A percentile compares a stretch with the other conserved stretches of the same genome.
Evolutionary conservation across 2,113 vertebrate species (phyloP).

Genomic region (Prolemur simus): DNA sequence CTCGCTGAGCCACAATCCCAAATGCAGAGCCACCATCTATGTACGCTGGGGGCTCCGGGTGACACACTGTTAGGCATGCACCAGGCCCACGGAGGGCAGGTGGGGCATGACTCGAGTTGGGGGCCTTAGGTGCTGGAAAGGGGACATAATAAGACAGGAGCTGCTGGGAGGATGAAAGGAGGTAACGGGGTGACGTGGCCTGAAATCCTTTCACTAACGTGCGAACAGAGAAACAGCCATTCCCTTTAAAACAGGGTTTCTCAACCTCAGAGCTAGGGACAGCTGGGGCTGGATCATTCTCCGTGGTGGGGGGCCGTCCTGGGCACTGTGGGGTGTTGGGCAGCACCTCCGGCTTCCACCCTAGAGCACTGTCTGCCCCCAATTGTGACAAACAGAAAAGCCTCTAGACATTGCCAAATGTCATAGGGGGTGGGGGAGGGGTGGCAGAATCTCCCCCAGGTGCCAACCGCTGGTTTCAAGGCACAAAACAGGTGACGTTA

Average conservation of each 20-base stretch:
- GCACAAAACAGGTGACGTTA: not conserved
- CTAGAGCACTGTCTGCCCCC: not conserved
- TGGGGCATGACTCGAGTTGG: not conserved
- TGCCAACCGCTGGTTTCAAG: not conserved
- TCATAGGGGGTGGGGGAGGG: too few species aligned
- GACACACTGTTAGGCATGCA: not conserved
- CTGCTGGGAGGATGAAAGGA: not conserved
- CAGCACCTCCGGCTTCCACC: not conserved
- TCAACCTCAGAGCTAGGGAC: not conserved
- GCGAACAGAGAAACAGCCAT: rapidly evolving
- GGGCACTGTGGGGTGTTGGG: not conserved
- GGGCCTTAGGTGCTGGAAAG: not conserved
- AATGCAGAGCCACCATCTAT: rapidly evolving
- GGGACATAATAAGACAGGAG: not conserved
- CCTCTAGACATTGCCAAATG: not conserved
- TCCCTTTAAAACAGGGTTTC: not conserved
- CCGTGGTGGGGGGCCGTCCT: not conserved
- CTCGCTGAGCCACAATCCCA: not conserved
- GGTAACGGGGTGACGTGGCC: not conserved
- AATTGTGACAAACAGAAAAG: not conserved
- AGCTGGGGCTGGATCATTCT: not conserved
- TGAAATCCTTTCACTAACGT: not conserved
- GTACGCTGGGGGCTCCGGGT: rapidly evolving
- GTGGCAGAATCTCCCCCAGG: too few species aligned
- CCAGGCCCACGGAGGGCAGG: not conserved